Conservation (phyloP, 23 tunicate genomes). For the Ciona savignyi region DNA sequence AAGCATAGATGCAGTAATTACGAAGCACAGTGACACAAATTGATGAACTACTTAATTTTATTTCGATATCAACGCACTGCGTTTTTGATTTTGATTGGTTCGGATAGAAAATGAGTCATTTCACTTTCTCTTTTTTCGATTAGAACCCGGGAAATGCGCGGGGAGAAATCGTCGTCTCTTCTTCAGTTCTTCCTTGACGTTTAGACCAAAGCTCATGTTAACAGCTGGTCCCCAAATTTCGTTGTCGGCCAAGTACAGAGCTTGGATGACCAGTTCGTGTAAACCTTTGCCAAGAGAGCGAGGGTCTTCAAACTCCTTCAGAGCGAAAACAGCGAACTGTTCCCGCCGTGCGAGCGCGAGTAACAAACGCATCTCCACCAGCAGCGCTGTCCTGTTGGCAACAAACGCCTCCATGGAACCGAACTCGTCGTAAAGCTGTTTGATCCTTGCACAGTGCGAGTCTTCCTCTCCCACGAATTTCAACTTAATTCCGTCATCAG, state of each 20-base stretch:
- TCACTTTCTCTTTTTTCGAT: slow-evolving; percentile 35
- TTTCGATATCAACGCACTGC: no score
- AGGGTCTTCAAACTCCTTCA: slow-evolving; percentile 65
- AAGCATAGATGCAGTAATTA: no score
- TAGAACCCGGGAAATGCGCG: slow-evolving; percentile 81
- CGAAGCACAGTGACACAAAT: no score
- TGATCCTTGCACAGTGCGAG: slow-evolving; percentile 41
- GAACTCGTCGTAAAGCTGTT: slow-evolving; percentile 40
- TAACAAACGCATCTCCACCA: slow-evolving; percentile 65
- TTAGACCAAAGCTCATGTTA: slow-evolving; percentile 82
- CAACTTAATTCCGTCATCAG: slow-evolving; percentile 60
- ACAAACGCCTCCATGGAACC: slow-evolving; percentile 51
- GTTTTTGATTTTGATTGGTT: no score
- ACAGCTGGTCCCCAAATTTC: slow-evolving; percentile 98
- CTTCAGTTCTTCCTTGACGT: slow-evolving; percentile 87
- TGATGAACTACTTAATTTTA: no score
- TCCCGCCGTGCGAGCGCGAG: slow-evolving; percentile 72
- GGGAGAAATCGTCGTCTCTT: slow-evolving; percentile 64
- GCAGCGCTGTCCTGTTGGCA: slow-evolving; percentile 60
- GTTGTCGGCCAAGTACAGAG: slow-evolving; percentile 67
- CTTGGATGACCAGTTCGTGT: slow-evolving; percentile 76
- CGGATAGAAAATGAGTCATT: not conserved
- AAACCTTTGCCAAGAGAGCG: slow-evolving; percentile 61
- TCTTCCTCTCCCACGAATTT: slow-evolving; percentile 64
- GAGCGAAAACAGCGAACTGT: slow-evolving; percentile 72